Evolutionary conservation across 1,140 invertebrate species (phyloP), one percentile per base, ranked within the genome.

Genomic region (Chymomyza costata): DNA sequence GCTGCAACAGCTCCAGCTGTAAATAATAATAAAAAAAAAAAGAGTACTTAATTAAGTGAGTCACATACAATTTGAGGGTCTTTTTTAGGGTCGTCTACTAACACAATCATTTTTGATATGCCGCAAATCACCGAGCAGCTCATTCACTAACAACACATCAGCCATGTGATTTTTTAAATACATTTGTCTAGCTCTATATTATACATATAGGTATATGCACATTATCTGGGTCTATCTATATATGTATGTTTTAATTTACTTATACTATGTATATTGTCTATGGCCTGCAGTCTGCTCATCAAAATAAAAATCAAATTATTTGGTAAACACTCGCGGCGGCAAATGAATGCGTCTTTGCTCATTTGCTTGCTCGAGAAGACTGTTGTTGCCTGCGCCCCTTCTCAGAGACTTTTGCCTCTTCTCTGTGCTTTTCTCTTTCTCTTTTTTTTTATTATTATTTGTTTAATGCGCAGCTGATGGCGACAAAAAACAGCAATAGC

Each of bases 1-100:
- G 93, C 86, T 97, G 94, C 32, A 97, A 89, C 73, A 95, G 89
- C 87, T 95, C 92, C 73, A 97, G 92, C 95, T 97, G 86, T 3
- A 87, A 87, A 53, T 37, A 59, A 60, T 60, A 44, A 53, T 48
- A 49, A 40, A 56, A 15, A 53, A n/a, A 31, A 3, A 35, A 10
- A 7, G 39, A 41, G 32, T 3, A 10, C 16, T 43, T 30, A 44
- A 32, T 31, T 25, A 38, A 15, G 5, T 34, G 7, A 34, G 31
- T n/a, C 31, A 34, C 7, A 5, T 11, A 28, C 18, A 28, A 19
- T 28, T 44, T 6, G 14, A 28, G 31, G 13, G 25, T 44, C 41
- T 30, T n/a, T 14, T 25, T n/a, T n/a, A n/a, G n/a, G n/a, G n/a
- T 25, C 3, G 6, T n/a, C 28, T 52, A 84, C 83, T 85, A 82